A percentile compares a stretch with the other conserved stretches of the same genome.
phyloP scores from a whole-genome alignment of 2,113 vertebrate genomes.

The Protobothrops mucrosquamatus region DNA sequence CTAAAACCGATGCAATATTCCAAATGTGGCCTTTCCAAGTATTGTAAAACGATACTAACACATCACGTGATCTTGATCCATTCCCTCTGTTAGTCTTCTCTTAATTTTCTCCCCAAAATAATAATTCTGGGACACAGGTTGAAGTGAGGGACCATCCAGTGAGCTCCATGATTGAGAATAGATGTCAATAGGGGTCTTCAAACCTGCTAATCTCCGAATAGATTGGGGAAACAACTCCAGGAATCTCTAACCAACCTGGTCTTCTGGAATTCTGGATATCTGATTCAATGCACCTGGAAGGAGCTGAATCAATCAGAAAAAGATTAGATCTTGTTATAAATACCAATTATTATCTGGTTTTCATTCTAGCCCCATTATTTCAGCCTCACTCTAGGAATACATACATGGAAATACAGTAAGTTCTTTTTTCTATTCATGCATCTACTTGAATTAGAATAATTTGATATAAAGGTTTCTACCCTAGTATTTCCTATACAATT shows the following conservation, averaged over 20 bases:
- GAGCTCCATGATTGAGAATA: not conserved
- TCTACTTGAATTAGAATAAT: not conserved
- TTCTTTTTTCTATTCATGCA: not conserved
- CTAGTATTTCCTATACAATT: not conserved
- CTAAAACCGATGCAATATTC: not conserved
- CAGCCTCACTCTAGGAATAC: not conserved
- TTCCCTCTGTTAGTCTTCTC: not conserved
- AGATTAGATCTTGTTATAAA: not conserved
- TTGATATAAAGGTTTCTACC: not conserved
- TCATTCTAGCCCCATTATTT: not conserved
- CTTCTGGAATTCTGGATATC: not conserved
- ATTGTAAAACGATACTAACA: too few species aligned
- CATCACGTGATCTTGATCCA: too few species aligned
- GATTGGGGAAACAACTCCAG: not conserved
- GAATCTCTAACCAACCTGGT: not conserved
- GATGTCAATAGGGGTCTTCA: not conserved
- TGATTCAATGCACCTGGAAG: not conserved
- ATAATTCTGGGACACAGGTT: not conserved
- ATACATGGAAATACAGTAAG: not conserved
- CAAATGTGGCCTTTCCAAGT: not conserved
- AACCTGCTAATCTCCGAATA: not conserved
- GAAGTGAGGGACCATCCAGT: not conserved
- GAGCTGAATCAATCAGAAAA: not conserved
- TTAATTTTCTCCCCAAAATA: not conserved
- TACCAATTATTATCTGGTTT: not conserved